phyloP scores from a whole-genome alignment of 2,797 vertebrate genomes.

The Pseudocheirus occidentalis region DNA sequence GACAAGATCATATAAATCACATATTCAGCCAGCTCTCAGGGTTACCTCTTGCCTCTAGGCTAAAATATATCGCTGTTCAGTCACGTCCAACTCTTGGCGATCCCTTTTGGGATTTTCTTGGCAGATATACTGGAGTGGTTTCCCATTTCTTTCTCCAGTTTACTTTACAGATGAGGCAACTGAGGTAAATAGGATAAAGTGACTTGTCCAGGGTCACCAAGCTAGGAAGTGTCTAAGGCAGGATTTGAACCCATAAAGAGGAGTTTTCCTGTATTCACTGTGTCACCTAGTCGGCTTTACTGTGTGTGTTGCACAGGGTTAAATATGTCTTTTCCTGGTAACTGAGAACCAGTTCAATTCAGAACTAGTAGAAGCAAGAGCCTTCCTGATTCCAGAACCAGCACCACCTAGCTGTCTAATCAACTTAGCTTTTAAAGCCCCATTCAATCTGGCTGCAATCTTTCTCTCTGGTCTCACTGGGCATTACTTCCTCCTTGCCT shows the following conservation, averaged over 20 bases:
- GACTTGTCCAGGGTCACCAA: not conserved
- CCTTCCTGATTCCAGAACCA: not conserved
- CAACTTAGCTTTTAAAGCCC: not conserved
- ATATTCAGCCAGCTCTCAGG: not conserved
- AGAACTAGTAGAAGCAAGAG: not conserved
- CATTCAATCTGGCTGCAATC: not conserved
- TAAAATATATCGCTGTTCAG: not conserved
- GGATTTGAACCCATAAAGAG: not conserved
- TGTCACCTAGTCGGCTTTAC: not conserved
- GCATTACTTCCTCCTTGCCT: not conserved
- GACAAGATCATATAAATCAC: not conserved
- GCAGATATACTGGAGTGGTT: not conserved
- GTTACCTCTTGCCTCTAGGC: not conserved
- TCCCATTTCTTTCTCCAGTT: not conserved
- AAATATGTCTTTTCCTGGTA: not conserved
- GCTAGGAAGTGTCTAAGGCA: not conserved
- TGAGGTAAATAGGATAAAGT: not conserved
- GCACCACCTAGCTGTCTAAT: not conserved
- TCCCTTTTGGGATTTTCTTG: not conserved
- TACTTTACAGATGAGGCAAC: not conserved
- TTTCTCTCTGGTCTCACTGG: not conserved
- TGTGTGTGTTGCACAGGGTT: not conserved
- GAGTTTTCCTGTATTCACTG: not conserved
- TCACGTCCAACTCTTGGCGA: not conserved
- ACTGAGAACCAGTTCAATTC: not conserved